Base-by-base conservation (phyloP, 2,888 invertebrate genomes). In the Gymnoscelis rufifasciata region DNA sequence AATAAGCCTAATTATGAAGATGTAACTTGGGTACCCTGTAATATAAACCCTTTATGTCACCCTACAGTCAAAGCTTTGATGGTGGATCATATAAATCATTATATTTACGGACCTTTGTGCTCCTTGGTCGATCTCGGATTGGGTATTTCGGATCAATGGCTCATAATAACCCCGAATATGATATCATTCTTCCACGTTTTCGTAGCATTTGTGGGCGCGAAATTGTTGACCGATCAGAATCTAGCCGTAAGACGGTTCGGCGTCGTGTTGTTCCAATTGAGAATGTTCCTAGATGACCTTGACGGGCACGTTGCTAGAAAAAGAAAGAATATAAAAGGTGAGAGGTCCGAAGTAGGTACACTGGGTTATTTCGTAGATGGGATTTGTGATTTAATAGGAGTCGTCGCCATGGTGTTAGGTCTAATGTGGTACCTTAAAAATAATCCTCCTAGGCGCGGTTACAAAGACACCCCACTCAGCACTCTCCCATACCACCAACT, bases 271-370 rank as follows among this genome's bases (percentile, higher is more conserved):
- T 96, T 95, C 70, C 93, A 95, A 79, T 75, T 95, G 28, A 89
- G 96, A 57, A 94, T 94, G 56, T 95, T 95, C 81, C 74, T 96
- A 40, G 97, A 97, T 65, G 94, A 95, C 64, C 77, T 97, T 51
- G 97, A 97, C 65, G 97, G 97, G 0, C 94, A 95, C 65, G 94
- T 97, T 1, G 96, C 95, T 0, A 90, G 96, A 49, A 92, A 91
- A 15, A 90, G 93, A 43, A 92, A 92, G 63, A 90, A 95, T 67
- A 91, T 94, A 19, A 90, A 91, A 51, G 94, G 95, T 0, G 94
- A 95, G 72, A 88, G 92, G 14, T 94, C 95, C 0, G 94, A 94
- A 68, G 92, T 95, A n/a, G 94, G 95, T 0, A 92, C 93, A 0
- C 68, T 92, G 0, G 96, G 96, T 0, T 96, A 94, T 66, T 93